Conservation (phyloP, 2,888 invertebrate species). For the Esperia sulphurella region DNA sequence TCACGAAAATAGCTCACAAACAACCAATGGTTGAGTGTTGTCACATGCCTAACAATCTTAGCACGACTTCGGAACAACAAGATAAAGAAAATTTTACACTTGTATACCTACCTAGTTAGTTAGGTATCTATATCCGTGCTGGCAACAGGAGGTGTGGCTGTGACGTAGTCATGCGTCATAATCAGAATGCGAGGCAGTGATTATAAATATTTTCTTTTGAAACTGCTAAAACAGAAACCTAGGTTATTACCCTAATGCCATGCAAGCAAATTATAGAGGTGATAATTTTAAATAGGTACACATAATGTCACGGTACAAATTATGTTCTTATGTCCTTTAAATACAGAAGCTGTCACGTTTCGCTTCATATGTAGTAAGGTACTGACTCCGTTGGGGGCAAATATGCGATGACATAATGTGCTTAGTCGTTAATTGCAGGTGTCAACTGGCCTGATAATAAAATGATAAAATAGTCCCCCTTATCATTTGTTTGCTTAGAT, state of each 20-base stretch:
- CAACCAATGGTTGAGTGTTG: too few relatives aligned
- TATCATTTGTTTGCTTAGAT: background rate
- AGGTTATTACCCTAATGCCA: background rate
- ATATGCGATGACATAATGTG: background rate
- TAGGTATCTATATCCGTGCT: slow-evolving; percentile 26
- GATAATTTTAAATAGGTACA: background rate
- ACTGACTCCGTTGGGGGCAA: background rate
- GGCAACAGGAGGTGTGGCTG: slow-evolving; percentile 64
- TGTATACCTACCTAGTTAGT: slow-evolving; percentile 6
- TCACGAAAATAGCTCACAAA: too few relatives aligned
- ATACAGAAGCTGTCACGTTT: slow-evolving; percentile 2
- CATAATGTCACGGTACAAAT: background rate
- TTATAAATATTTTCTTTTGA: background rate
- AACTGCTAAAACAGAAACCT: background rate
- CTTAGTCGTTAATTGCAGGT: background rate
- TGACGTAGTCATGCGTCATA: slow-evolving; percentile 37
- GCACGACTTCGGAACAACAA: slow-evolving; percentile 8
- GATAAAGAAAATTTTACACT: slow-evolving; percentile 21
- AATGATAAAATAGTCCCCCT: background rate
- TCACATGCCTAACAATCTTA: background rate
- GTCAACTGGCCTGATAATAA: background rate
- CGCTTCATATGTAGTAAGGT: too few relatives aligned
- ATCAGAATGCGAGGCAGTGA: background rate
- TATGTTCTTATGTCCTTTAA: too few relatives aligned
- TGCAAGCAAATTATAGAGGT: background rate